phyloP scores from a whole-genome alignment of 2,797 vertebrate genomes.

The Heterohyrax brucei region DNA sequence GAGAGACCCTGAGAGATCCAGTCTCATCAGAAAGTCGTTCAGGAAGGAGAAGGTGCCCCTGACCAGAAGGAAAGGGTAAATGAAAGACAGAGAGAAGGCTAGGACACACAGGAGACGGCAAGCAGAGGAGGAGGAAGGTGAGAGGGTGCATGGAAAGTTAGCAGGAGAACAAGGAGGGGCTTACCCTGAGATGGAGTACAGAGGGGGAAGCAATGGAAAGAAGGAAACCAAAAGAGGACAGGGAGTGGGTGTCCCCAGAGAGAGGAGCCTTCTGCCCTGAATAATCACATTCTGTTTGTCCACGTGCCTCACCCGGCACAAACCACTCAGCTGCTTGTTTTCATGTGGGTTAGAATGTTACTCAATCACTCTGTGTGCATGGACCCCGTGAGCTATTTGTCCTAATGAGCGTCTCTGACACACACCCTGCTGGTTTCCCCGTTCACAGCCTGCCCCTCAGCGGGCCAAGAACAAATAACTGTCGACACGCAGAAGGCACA shows the following conservation, averaged over 20 bases:
- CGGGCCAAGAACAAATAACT: neutral
- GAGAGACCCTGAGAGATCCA: neutral
- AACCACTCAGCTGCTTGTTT: neutral
- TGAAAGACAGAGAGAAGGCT: too few species aligned
- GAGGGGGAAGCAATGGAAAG: neutral
- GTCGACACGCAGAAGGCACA: neutral
- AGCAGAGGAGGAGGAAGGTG: neutral
- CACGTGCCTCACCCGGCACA: neutral
- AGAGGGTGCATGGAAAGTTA: neutral
- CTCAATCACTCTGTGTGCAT: neutral
- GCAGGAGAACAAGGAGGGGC: neutral
- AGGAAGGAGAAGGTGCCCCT: neutral
- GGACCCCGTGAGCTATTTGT: neutral
- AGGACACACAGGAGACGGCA: too few species aligned
- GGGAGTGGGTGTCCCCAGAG: neutral
- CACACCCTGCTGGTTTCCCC: neutral
- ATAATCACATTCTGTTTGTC: neutral
- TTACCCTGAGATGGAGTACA: neutral
- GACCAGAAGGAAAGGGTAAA: too few species aligned
- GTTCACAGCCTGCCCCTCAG: neutral
- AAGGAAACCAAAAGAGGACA: neutral
- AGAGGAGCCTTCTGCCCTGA: neutral
- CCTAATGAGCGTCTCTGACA: neutral
- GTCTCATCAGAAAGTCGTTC: neutral
- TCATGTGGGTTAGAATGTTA: neutral